Base-by-base conservation (phyloP, 2,113 vertebrate species). In the Hippolais icterina region DNA sequence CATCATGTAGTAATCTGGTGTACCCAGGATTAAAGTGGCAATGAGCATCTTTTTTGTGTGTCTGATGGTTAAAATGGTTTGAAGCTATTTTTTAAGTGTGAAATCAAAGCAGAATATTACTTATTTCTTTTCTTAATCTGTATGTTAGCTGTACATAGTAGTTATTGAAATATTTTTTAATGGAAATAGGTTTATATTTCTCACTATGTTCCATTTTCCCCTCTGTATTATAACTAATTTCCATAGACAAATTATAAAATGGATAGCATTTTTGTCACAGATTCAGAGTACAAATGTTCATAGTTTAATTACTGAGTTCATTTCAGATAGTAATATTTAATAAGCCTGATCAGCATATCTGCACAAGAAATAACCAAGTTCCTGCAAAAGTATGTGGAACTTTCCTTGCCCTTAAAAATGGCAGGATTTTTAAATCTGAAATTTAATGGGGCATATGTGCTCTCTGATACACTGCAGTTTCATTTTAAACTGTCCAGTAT, bases 1-100 rank as follows among this genome's bases (percentile, higher is more conserved):
- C 95, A 97, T 96, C 93, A 92, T 97, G 96, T 97, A 98, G 97
- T 97, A 97, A 98, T 97, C 86, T 71, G 60, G 78, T 94, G 93
- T 94, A 86, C 84, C 89, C 80, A 92, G 92, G 93, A 97, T 96
- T 98, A 94, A 97, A 97, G 96, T 94, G 96, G 88, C 94, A 97
- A 85, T 8, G 80, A 97, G 93, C 89, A 84, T 95, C 88, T 89
- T 97, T 97, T 83, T 66, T 91, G 50, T 86, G 65, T 63, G 77
- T 96, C 28, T 66, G 21, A 86, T 3, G 80, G 83, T 97, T 96
- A 83, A 82, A 94, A 79, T 95, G 85, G 60, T 95, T 94, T 88
- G 81, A 96, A 96, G 71, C 84, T 85, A 90, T 95, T 85, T 91
- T 95, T 96, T 53, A 96, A 91, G 87, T 90, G 83, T 93, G 91